Evolutionary conservation across 2,113 vertebrate genomes (phyloP).

Genomic region (Rhineura floridana): DNA sequence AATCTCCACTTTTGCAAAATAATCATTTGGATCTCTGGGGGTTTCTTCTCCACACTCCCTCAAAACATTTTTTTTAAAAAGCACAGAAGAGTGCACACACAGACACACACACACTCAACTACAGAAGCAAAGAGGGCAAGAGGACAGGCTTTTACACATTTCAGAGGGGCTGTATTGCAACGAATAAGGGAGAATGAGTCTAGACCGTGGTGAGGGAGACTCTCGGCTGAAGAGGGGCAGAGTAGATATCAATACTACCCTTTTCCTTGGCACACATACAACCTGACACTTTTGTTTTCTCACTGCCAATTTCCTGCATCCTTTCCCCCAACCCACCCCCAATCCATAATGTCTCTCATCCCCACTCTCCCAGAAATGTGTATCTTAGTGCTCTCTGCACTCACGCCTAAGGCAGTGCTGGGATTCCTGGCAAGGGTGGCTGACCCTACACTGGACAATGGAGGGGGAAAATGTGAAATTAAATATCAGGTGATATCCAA

Average conservation of each 20-base stretch:
- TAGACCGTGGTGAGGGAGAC: too few species aligned
- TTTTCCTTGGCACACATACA: neutral
- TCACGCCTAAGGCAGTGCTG: neutral
- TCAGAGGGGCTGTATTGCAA: neutral
- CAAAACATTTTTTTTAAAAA: neutral
- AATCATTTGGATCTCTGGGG: neutral
- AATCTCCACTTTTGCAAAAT: neutral
- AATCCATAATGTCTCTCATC: neutral
- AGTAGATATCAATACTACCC: neutral
- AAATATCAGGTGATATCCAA: neutral
- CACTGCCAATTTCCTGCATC: neutral
- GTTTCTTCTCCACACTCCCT: neutral
- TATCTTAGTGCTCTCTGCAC: neutral
- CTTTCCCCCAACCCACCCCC: neutral
- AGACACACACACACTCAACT: neutral
- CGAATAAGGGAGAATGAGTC: neutral
- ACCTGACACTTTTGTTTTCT: neutral
- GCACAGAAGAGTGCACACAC: neutral
- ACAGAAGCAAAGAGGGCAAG: neutral
- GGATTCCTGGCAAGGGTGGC: neutral
- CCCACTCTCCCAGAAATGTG: neutral
- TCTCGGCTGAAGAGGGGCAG: neutral
- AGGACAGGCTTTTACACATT: neutral
- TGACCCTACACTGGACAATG: neutral
- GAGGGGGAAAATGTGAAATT: neutral